These are phyloP conservation scores for Oxycera nigricornis DNA, from an alignment of 2,888 invertebrate species.

Conservation along the genomic window DNA sequence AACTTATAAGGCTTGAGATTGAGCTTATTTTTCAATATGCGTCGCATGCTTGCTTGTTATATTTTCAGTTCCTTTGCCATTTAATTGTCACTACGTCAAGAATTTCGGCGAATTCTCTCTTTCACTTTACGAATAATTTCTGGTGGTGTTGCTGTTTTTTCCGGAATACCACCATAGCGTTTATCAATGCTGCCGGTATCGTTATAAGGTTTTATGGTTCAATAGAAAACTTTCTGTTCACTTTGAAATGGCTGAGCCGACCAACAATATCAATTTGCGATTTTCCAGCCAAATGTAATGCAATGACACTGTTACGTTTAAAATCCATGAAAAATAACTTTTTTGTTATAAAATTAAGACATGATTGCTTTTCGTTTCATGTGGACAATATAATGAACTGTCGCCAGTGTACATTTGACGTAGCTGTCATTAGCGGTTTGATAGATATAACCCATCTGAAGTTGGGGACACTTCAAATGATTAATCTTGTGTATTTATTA, in stretches of 20 bases:
- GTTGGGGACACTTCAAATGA: no score
- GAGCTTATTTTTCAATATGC: constrained; percentile 7
- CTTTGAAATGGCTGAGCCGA: no score
- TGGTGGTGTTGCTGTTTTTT: constrained; percentile 42
- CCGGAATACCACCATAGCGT: constrained; percentile 44
- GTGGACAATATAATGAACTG: no score
- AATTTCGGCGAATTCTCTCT: no score
- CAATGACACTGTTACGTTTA: no score
- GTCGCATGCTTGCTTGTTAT: not conserved
- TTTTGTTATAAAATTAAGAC: constrained; percentile 4
- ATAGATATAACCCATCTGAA: not conserved
- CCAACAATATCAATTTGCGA: constrained; percentile 1
- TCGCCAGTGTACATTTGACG: no score
- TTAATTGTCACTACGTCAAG: not conserved
- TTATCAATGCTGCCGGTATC: no score
- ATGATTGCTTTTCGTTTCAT: not conserved
- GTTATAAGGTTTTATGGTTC: constrained; percentile 41
- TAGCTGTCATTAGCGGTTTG: not conserved
- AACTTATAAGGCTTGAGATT: no score
- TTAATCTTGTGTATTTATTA: no score
- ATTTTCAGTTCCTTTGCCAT: constrained; percentile 2
- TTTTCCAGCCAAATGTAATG: constrained; percentile 3
- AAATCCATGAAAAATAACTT: not conserved
- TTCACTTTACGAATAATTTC: no score
- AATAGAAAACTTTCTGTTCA: no score